A percentile compares a stretch with the other conserved stretches of the same genome.
phyloP scores from a whole-genome alignment of 2,888 invertebrate genomes.

The Drosophila anomalipes region DNA sequence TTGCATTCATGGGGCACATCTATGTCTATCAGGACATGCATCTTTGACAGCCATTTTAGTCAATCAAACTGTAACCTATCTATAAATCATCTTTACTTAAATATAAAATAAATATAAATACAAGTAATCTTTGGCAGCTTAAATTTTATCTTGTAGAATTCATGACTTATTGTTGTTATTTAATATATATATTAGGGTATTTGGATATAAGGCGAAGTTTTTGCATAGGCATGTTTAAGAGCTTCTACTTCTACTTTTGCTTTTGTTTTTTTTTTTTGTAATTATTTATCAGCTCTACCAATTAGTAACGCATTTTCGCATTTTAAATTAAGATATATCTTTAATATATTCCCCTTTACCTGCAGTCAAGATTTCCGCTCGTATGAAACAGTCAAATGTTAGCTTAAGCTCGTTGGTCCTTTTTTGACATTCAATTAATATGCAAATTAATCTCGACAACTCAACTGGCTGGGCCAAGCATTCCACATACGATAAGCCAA shows the following conservation, averaged over 20 bases:
- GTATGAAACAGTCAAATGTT: slow-evolving; percentile 38
- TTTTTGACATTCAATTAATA: slow-evolving; percentile 81
- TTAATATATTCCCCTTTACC: slow-evolving; percentile 10
- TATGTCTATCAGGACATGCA: neutral
- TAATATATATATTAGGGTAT: neutral
- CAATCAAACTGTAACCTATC: neutral
- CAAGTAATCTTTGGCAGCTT: neutral
- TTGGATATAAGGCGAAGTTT: neutral
- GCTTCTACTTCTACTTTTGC: neutral
- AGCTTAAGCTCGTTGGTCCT: slow-evolving; percentile 41
- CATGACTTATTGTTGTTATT: neutral
- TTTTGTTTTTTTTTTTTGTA: neutral
- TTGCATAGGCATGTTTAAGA: neutral
- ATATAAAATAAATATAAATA: neutral
- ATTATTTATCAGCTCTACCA: neutral
- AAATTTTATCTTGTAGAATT: neutral
- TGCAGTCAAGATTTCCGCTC: slow-evolving; percentile 35
- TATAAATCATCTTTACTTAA: neutral
- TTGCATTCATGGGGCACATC: slow-evolving; percentile 20
- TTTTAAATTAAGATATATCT: neutral
- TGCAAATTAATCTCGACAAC: slow-evolving; percentile 66
- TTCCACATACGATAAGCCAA: slow-evolving; percentile 60
- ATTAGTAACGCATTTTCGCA: neutral
- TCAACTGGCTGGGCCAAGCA: slow-evolving; percentile 31
- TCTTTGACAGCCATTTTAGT: slow-evolving; percentile 2